Evolutionary conservation across 2,888 invertebrate species (phyloP).

Genomic region (Poecilobothrus nobilitatus): DNA sequence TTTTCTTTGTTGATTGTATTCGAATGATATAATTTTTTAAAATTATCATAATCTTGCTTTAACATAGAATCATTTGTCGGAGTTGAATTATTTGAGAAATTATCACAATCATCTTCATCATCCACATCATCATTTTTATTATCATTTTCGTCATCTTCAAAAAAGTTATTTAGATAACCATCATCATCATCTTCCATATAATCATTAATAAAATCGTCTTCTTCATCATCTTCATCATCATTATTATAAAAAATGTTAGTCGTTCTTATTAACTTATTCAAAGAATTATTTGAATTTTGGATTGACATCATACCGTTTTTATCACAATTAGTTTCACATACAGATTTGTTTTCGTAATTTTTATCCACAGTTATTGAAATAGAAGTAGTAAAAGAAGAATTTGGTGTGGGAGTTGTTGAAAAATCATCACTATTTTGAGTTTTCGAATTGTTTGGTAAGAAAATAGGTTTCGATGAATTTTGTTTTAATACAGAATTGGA

Average conservation of each 20-base stretch:
- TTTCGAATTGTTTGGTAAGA: neutral
- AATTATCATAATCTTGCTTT: neutral
- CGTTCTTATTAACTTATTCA: constrained; percentile 28
- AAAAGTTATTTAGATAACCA: constrained; percentile 4
- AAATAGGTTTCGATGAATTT: neutral
- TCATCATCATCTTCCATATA: constrained; percentile 11
- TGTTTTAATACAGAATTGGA: neutral
- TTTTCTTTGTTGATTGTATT: neutral
- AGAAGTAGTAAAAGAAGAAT: neutral
- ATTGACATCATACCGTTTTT: constrained; percentile 23
- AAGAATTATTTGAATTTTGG: constrained; percentile 25
- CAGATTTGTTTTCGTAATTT: constrained; percentile 18
- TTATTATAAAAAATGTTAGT: constrained; percentile 5
- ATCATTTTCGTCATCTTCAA: constrained; percentile 18
- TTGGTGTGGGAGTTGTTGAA: neutral
- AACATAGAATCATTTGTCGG: constrained; percentile 10
- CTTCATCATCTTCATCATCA: constrained; percentile 16
- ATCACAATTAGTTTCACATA: constrained; percentile 31
- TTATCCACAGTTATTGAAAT: neutral
- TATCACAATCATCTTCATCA: constrained; percentile 26
- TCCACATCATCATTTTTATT: constrained; percentile 29
- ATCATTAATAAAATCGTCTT: constrained; percentile 14
- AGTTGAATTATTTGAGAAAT: constrained; percentile 13
- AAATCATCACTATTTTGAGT: neutral
- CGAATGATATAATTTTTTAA: neutral